Base-by-base conservation (phyloP, 1,140 invertebrate species). In the Drosophila eugracilis region DNA sequence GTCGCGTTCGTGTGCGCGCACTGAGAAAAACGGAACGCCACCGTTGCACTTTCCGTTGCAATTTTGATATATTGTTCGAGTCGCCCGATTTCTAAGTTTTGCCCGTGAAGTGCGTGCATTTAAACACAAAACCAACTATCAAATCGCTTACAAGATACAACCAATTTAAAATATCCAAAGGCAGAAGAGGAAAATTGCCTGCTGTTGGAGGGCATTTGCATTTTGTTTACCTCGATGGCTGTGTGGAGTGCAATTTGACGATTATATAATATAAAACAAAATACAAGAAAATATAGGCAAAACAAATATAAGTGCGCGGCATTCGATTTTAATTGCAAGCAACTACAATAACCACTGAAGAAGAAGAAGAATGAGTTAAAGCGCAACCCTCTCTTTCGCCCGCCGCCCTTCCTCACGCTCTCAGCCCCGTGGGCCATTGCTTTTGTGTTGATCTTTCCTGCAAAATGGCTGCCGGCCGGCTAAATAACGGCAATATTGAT, bases 1-100 rank as follows among this genome's bases (percentile, higher is more conserved):
- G 81, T 81, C 81, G 81, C 83, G 81, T 86, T 86, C 81, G 81
- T 86, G 75, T 85, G 81, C 81, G 81, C 81, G 81, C 83, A 86
- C 70, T 73, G 71, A 21, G 19, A 57, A 65, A 65, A 67, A 37
- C 32, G 32, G 49, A 63, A 63, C 59, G 57, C 41, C 28, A 34
- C 22, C 5, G 57, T 55, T 62, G 57, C 60, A 65, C 54, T 72
- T 45, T 15, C 21, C 28, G 50, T 28, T 66, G 60, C 65, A 66
- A 66, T 53, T 54, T 21, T 19, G 21, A 62, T 21, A 55, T 48
- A 28, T 30, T 62, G 30, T 55, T 62, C 54, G 59, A 63, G 57
- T 62, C 57, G 55, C 60, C 60, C 60, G 60, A 65, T 62, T 65
- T 62, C 42, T 47, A 47, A 66, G 45, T 44, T 39, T 14, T 10